phyloP scores from a whole-genome alignment of 2,797 vertebrate genomes.

The Pantherophis alleghaniensis region DNA sequence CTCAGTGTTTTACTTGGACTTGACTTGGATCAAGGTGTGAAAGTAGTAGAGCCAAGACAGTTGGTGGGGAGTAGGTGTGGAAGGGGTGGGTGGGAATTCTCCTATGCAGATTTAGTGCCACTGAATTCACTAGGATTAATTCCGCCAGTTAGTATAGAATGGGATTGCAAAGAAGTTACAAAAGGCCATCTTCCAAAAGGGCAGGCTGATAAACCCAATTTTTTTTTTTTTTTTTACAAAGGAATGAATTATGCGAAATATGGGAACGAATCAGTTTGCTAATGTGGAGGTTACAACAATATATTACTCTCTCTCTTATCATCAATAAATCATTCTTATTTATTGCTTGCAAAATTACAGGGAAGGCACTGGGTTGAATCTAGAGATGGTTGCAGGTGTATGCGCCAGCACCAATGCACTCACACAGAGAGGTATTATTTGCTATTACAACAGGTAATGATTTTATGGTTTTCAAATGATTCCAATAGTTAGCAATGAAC shows the following conservation, averaged over 20 bases:
- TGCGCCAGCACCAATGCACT: not conserved
- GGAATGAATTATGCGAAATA: not conserved
- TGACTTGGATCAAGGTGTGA: not conserved
- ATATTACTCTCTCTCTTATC: not conserved
- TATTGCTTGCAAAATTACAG: not conserved
- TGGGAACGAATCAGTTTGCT: not conserved
- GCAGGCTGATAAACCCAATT: constrained; percentile 3
- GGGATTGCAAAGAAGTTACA: not conserved
- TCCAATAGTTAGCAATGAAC: not conserved
- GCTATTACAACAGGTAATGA: not conserved
- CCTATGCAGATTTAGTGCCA: not conserved
- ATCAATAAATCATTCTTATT: not conserved
- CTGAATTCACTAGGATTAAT: not conserved
- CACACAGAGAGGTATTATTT: not conserved
- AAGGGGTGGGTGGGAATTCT: not conserved
- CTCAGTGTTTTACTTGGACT: not conserved
- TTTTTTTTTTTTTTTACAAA: not conserved
- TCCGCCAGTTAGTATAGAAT: not conserved
- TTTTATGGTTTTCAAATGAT: not conserved
- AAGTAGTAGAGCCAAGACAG: not conserved
- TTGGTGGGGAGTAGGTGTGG: not conserved
- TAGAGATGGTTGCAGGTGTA: not conserved
- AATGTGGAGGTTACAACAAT: too few relatives aligned
- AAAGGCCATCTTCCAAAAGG: not conserved
- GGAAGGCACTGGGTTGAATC: not conserved